Evolutionary conservation across 2,888 invertebrate species (phyloP), one percentile per base, ranked within the genome.

Genomic region (Mellilla xanthometata): DNA sequence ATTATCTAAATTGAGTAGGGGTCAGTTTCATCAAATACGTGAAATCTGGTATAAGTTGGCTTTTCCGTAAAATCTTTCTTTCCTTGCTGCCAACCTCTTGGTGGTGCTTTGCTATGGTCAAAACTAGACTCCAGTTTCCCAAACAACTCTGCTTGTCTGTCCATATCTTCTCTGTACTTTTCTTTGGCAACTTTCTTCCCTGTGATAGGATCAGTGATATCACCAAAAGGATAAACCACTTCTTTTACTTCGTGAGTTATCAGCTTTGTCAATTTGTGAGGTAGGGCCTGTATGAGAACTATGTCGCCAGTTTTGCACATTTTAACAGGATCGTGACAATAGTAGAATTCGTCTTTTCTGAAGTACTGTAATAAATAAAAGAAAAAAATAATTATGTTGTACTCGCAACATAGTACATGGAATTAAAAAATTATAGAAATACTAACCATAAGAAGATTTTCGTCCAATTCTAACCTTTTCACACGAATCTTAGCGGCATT

Each of bases 181-280:
- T 92, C 92, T 36, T 91, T 93, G 0, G 94, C 93, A 27, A 95
- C 93, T 77, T 94, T 94, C 71, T 95, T 95, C 9, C 95, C 95
- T 29, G 95, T 94, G 12, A 97, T 84, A 1, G 97, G 97, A 80
- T 96, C 96, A n/a, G 93, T 95, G 36, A 96, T 87, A 80, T 97
- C 96, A 58, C 97, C 97, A 60, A 94, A 83, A 1, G 94, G 94
- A 77, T 95, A 95, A 9, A 97, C 91, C 3, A 97, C 92, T 72
- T 96, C 93, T 65, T 94, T 90, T 0, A 97, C 93, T 84, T 93
- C 91, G 68, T 97, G 96, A 4, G 95, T 94, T 6, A 97, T 94
- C 1, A 95, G 78, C 49, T 93, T 93, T 0, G 96, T 95, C 52
- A 95, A 65, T 74, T 93, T 95, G 45, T 93, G 81, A 1, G 94